Conservation (phyloP, 2,113 vertebrate species). For the Ophiodon elongatus region DNA sequence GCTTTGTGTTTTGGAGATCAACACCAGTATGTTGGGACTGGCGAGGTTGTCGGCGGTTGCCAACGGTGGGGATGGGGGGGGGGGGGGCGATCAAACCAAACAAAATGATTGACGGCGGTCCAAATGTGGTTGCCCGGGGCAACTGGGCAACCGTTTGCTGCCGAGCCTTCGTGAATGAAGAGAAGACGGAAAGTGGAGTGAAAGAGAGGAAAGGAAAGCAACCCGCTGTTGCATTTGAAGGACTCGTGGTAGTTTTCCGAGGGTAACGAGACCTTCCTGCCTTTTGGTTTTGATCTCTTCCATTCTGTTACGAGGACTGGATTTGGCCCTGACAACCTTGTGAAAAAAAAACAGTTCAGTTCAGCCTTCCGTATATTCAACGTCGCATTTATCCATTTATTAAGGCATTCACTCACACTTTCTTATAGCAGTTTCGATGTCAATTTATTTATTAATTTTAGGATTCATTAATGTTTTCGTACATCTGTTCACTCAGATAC, state of each 20-base stretch:
- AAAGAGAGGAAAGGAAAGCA: conserved; percentile 7
- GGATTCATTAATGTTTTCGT: neutral
- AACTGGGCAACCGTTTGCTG: conserved; percentile 28
- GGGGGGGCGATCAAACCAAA: conserved; percentile 43
- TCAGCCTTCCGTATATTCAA: neutral
- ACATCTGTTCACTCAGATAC: neutral
- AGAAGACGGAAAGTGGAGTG: conserved; percentile 27
- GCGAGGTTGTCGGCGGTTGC: conserved; percentile 18
- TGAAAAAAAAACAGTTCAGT: conserved; percentile 21
- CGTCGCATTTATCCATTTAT: neutral
- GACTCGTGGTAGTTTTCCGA: conserved; percentile 21
- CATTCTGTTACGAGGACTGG: conserved; percentile 29
- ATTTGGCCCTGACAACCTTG: conserved; percentile 37
- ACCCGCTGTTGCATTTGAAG: conserved; percentile 35
- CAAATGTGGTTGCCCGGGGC: conserved; percentile 41
- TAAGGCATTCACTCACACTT: neutral
- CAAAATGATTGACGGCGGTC: conserved; percentile 43
- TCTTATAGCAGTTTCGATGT: neutral
- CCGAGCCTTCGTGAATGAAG: conserved; percentile 20
- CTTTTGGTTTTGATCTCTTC: conserved; percentile 40
- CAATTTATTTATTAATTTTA: neutral
- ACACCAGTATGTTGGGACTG: neutral
- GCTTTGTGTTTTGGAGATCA: neutral
- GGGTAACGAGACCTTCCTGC: conserved; percentile 37
- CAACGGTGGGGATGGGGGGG: too few species aligned